Evolutionary conservation across 2,113 vertebrate species (phyloP).

Genomic region (Zosterops pallidus): DNA sequence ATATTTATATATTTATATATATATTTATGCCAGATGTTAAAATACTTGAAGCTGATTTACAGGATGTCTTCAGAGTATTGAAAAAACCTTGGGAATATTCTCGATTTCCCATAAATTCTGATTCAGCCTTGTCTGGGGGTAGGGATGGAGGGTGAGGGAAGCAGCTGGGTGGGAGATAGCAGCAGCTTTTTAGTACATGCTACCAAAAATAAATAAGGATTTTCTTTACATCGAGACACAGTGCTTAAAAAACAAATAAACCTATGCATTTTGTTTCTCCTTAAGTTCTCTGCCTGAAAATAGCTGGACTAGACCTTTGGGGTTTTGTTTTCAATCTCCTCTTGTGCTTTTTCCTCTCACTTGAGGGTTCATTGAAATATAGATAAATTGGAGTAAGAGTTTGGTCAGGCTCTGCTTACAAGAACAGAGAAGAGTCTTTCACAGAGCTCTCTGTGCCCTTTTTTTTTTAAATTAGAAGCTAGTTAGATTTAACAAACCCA

Average conservation of each 20-base stretch:
- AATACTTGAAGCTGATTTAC: neutral
- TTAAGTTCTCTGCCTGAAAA: neutral
- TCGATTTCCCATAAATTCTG: neutral
- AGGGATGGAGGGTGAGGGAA: accelerated
- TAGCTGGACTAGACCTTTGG: neutral
- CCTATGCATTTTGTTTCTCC: neutral
- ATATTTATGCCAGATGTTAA: neutral
- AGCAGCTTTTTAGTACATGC: neutral
- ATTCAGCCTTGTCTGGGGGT: neutral
- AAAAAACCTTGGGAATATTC: neutral
- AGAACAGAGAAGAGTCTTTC: neutral
- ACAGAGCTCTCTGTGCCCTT: neutral
- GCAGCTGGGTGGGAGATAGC: neutral
- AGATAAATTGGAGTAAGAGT: neutral
- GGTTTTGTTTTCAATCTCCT: neutral
- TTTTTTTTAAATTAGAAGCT: neutral
- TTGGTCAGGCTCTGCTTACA: neutral
- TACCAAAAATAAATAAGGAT: neutral
- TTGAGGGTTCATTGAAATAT: neutral
- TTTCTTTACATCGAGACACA: neutral
- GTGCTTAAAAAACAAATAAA: neutral
- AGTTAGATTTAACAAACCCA: neutral
- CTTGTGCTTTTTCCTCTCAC: neutral
- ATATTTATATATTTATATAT: too few relatives aligned
- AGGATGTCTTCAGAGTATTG: neutral